Base-by-base conservation (phyloP, 1,140 invertebrate genomes). In the Lordiphosa clarofinis region DNA sequence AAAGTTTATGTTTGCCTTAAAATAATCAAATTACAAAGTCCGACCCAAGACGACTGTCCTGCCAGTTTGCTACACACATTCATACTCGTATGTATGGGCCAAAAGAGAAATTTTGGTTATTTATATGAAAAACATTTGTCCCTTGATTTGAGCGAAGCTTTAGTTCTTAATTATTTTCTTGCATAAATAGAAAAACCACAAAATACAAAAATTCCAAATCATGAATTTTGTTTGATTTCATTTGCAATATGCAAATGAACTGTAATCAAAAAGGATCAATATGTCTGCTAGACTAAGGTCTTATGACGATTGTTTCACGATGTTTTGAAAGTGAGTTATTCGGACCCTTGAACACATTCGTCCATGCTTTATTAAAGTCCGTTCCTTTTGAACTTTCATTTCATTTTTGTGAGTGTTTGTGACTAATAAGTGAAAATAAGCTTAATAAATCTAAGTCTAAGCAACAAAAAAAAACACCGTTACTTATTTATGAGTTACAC, bases 91-190 rank as follows among this genome's bases (percentile, higher is more conserved):
- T 31, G 28, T 31, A 31, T 8, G 0, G 6, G 28, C 28, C 7
- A 48, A 13, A 21, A 15, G 35, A 43, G 31, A 62, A 33, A 62
- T 73, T 61, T 74, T 66, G 81, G 46, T 62, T 74, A 81, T 81
- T 62, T 79, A 74, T 74, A 66, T 70, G 66, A 46, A 58, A 64
- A 46, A 46, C 13, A 31, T 49, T 21, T 37, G 35, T 4, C 19
- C 47, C 15, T 49, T 49, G 47, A 49, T 49, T 49, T 49, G 31
- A 24, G 55, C 60, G 38, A 37, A 11, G 28, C 37, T 56, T 54
- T 68, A 44, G 56, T 54, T 60, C 56, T 68, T 69, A 69, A 69
- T 69, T 69, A 69, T 69, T 69, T 69, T 69, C 65, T 68, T 48
- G 64, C n/a, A 54, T 42, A 54, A 54, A 54, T 42, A 33, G 24